Conservation (phyloP, 2,888 invertebrate genomes). For the Sepioteuthis lessoniana region DNA sequence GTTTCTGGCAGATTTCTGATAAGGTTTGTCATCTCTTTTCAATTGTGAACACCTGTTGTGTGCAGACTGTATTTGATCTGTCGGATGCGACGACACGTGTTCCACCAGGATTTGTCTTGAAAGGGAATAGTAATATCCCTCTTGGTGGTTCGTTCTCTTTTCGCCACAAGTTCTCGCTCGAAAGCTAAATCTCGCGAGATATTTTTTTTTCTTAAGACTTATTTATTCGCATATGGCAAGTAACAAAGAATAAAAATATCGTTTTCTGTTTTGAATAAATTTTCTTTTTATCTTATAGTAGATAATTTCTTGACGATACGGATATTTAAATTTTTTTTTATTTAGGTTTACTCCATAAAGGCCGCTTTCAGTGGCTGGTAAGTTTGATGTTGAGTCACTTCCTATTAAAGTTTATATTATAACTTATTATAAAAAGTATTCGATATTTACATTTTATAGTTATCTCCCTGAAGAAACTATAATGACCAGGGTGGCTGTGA, state of each 20-base stretch:
- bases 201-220: background rate
- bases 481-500: no score
- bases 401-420: no score
- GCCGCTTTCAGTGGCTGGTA: no score
- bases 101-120: background rate
- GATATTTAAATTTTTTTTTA: no score
- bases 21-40: background rate
- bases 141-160: background rate
- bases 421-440: no score
- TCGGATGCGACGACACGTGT: constrained; percentile 33
- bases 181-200: background rate
- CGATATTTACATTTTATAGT: no score
- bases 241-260: background rate
- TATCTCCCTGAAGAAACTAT: no score
- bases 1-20: background rate
- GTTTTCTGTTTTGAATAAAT: background rate
- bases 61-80: background rate
- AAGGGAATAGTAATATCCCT: background rate
- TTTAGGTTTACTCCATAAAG: no score
- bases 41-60: constrained; percentile 4
- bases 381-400: no score
- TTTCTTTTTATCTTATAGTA: background rate
- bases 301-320: no score
- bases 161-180: background rate
- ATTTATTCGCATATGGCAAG: background rate